Base-by-base conservation (phyloP, 2,888 invertebrate species). In the Andrena bicolor region DNA sequence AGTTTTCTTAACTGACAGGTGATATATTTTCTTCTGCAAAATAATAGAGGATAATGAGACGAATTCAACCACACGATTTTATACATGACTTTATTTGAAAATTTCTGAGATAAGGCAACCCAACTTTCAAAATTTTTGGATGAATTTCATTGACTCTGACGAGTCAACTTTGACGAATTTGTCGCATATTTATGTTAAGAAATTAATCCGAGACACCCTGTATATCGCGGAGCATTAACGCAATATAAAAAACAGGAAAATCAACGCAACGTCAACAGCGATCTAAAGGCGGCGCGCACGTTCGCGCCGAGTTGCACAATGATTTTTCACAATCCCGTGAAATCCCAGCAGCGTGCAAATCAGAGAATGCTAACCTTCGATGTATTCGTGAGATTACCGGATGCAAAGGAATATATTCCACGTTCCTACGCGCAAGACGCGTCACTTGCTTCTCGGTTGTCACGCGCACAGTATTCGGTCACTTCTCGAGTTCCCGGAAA, bases 401-500 rank as follows among this genome's bases (percentile, higher is more conserved):
- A 64, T 49, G 64, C 71, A 23, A 71, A 60, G n/a, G 28, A 41
- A 51, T 70, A n/a, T 58, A 49, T 20, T 7, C 16, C n/a, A 13
- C 13, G 26, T 26, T 78, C 20, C 6, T 30, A 1, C 5, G 5
- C 26, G 32, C 13, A 3, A 20, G 16, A 49, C 58, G 26, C 30
- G 64, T 28, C 80, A 70, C 80, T 58, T 16, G 13, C 28, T 3
- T n/a, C 0, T 20, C 26, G 63, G 16, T 48, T 69, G 79, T 79
- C 79, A 65, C 20, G 64, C 70, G 58, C 70, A 48, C 60, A 51
- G 71, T 30, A 58, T 71, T 13, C 16, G 1, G 16, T 23, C 8
- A 32, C 20, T n/a, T 63, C 35, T 49, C 32, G 41, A 48, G 26
- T 69, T 51, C 35, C 35, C 69, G 64, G 49, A 79, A 64, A 58